These are phyloP conservation scores for Rhincodon typus DNA, from an alignment of 2,797 vertebrate genomes.

Conservation along the genomic window DNA sequence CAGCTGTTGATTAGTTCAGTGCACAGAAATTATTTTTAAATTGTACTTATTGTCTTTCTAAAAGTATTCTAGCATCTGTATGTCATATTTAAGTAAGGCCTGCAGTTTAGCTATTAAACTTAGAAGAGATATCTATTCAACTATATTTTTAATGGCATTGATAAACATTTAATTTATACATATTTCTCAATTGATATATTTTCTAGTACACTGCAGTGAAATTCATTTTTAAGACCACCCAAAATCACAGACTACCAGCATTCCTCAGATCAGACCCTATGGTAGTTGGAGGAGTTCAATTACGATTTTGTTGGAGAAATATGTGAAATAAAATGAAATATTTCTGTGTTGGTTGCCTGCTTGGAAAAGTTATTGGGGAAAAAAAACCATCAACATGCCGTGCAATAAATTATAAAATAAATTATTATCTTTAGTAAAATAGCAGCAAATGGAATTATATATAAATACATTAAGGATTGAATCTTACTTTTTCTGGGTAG, in stretches of 20 bases:
- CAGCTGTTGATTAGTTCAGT: slow-evolving; percentile 19
- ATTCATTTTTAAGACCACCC: background rate
- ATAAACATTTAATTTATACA: background rate
- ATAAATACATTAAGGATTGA: background rate
- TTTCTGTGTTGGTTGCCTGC: too few species aligned
- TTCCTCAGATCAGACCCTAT: too few species aligned
- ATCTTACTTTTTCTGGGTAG: too few species aligned
- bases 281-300: too few species aligned
- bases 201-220: background rate
- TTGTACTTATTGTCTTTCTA: background rate
- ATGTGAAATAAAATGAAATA: background rate
- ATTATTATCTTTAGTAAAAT: background rate
- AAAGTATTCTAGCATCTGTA: background rate
- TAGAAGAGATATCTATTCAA: background rate
- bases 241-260: background rate
- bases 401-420: background rate
- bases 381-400: background rate
- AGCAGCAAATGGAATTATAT: background rate
- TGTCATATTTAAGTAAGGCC: background rate
- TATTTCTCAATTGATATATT: background rate
- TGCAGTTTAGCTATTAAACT: background rate
- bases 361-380: background rate
- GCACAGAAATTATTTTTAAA: slow-evolving; percentile 3
- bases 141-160: background rate
- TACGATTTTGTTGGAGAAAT: too few species aligned